A percentile compares a stretch with the other conserved stretches of the same genome.
Evolutionary conservation across 2,797 vertebrate species (phyloP).

Genomic region (Platyrinchus mystaceus): DNA sequence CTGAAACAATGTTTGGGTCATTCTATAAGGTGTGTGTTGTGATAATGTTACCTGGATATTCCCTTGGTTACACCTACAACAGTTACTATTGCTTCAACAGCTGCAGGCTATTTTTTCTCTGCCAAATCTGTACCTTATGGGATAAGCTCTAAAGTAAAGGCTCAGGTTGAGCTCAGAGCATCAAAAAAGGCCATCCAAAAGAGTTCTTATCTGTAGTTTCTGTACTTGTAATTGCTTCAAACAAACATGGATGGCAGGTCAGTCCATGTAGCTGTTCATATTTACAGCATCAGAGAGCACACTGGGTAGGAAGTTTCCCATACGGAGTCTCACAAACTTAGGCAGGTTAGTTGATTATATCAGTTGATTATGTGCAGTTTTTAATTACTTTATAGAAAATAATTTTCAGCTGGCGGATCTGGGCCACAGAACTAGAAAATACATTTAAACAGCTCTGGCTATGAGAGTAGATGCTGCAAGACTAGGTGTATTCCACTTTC

Average conservation of each 20-base stretch:
- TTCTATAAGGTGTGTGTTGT: not conserved
- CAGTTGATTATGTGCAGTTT: not conserved
- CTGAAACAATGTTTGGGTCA: not conserved
- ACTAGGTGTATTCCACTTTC: accelerated
- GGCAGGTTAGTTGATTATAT: not conserved
- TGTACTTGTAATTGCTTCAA: not conserved
- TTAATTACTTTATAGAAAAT: not conserved
- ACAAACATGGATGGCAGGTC: not conserved
- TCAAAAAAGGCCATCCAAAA: not conserved
- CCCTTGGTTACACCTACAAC: not conserved
- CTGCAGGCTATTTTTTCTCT: not conserved
- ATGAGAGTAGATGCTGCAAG: not conserved
- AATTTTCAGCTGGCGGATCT: not conserved
- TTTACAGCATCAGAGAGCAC: not conserved
- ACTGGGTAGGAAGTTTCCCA: not conserved
- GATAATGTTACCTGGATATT: not conserved
- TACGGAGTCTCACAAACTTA: not conserved
- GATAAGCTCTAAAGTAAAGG: not conserved
- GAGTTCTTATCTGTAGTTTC: not conserved
- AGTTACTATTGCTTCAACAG: not conserved
- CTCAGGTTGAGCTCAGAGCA: not conserved
- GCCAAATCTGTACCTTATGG: not conserved
- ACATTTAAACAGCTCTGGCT: not conserved
- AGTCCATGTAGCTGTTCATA: not conserved
- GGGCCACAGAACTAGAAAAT: not conserved